These are phyloP conservation scores for Thunnus albacares DNA, from an alignment of 2,797 vertebrate genomes.

Conservation along the genomic window DNA sequence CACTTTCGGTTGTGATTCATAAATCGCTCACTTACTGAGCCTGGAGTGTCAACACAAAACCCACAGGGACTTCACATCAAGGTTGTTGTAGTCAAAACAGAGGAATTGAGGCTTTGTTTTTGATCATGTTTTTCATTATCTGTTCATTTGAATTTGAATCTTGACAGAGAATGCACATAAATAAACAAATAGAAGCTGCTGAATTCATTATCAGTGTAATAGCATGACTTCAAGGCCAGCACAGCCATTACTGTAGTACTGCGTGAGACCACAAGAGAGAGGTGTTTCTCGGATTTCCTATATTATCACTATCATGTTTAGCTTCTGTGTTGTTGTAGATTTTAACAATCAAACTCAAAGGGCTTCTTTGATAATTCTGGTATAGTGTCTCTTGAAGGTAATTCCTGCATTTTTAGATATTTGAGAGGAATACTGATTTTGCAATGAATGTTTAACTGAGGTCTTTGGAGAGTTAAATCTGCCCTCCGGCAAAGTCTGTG, in stretches of 20 bases:
- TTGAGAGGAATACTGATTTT: slow-evolving; percentile 14
- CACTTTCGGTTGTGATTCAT: slow-evolving; percentile 46
- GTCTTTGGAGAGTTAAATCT: slow-evolving; percentile 40
- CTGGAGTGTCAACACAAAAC: slow-evolving; percentile 3
- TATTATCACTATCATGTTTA: background rate
- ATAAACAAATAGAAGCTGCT: background rate
- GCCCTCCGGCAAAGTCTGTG: slow-evolving; percentile 34
- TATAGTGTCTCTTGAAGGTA: background rate
- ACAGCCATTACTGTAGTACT: slow-evolving; percentile 51
- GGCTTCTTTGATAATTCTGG: background rate
- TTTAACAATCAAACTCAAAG: slow-evolving; percentile 5
- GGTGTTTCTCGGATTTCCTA: slow-evolving; percentile 46
- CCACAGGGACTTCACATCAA: background rate
- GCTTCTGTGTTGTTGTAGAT: background rate
- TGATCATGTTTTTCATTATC: background rate
- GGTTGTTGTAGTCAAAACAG: background rate
- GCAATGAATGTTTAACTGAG: slow-evolving; percentile 20
- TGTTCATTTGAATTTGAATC: background rate
- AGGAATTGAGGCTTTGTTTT: background rate
- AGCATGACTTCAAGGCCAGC: background rate
- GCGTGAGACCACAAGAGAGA: slow-evolving; percentile 50
- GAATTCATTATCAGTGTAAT: no score
- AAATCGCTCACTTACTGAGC: slow-evolving; percentile 22
- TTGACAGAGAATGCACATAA: background rate
- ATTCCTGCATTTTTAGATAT: background rate